Evolutionary conservation across 2,113 vertebrate species (phyloP).

Genomic region (Empidonax traillii): DNA sequence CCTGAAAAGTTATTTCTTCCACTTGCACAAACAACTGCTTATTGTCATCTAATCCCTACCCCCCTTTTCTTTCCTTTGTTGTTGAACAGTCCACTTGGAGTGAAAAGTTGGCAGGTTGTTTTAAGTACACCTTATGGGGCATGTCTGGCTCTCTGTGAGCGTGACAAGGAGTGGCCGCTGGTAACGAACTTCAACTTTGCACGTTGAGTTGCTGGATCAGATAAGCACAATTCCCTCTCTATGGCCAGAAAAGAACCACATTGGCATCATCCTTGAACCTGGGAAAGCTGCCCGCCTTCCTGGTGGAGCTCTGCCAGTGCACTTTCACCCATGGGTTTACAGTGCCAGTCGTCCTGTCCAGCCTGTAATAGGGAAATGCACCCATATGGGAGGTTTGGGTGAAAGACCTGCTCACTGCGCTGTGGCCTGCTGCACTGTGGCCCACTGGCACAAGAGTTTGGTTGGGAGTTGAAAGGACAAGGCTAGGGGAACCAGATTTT

Average conservation of each 20-base stretch:
- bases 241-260: rapidly evolving
- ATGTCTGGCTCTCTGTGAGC: background rate
- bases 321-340: background rate
- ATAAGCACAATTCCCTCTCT: background rate
- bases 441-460: background rate
- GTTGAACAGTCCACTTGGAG: background rate
- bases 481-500: background rate
- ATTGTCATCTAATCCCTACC: background rate
- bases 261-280: background rate
- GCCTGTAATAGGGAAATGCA: background rate
- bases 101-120: background rate
- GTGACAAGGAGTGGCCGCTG: background rate
- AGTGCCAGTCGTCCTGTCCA: background rate
- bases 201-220: background rate
- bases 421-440: background rate
- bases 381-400: background rate
- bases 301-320: background rate
- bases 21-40: constrained; percentile 58
- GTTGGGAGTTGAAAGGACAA: background rate
- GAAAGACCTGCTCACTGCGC: background rate
- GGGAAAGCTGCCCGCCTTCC: background rate
- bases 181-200: background rate
- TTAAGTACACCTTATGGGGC: rapidly evolving
- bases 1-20: constrained; percentile 70
- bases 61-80: background rate